These are phyloP conservation scores for Rhynchomys soricoides DNA, from an alignment of 2,113 vertebrate genomes.

Conservation along the genomic window DNA sequence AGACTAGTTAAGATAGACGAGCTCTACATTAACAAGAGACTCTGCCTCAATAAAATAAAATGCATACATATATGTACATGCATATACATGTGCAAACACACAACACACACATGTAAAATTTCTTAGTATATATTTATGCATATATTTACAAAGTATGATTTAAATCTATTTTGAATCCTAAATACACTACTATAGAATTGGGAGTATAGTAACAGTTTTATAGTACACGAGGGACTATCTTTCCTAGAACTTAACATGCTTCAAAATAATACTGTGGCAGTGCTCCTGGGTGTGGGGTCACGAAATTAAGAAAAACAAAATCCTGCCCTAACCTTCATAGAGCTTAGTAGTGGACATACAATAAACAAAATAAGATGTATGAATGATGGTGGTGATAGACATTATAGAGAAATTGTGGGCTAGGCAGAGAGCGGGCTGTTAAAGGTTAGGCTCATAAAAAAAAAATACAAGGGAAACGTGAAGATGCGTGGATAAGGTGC, in stretches of 20 bases:
- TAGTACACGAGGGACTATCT: not conserved
- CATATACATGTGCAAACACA: not conserved
- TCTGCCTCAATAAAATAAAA: not conserved
- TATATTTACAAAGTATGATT: not conserved
- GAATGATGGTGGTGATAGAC: not conserved
- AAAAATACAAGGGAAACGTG: not conserved
- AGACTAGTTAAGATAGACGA: not conserved
- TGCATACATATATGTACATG: not conserved
- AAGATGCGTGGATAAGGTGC: not conserved
- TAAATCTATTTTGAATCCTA: constrained; percentile 26
- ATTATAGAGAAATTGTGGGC: not conserved
- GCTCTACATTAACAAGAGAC: not conserved
- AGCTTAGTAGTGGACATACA: not conserved
- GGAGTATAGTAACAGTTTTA: not conserved
- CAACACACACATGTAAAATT: not conserved
- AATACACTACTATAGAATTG: not conserved
- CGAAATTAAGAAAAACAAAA: not conserved
- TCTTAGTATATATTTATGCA: not conserved
- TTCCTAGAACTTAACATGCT: not conserved
- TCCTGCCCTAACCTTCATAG: not conserved
- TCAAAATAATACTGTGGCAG: not conserved
- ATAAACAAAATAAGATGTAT: not conserved
- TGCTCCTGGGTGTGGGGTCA: not conserved
- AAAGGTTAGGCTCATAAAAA: not conserved
- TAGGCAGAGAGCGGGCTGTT: too few relatives aligned